These are phyloP conservation scores for Eudemis profundana DNA, from an alignment of 2,888 invertebrate genomes.

Conservation along the genomic window DNA sequence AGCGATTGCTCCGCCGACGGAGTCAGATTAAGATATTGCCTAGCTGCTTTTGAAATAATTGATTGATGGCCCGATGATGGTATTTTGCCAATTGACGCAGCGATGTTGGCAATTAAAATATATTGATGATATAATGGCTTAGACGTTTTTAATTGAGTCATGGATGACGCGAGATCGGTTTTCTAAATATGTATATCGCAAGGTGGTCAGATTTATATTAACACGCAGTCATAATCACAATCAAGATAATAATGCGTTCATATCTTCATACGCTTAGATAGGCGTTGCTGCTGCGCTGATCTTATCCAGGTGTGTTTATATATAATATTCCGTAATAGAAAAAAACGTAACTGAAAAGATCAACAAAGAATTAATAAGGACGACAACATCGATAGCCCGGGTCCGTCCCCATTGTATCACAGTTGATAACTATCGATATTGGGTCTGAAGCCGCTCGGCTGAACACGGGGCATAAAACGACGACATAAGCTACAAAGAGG, in stretches of 20 bases:
- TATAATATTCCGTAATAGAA: conserved; percentile 13
- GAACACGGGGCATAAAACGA: conserved; percentile 58
- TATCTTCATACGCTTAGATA: too few species aligned
- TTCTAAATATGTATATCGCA: conserved; percentile 14
- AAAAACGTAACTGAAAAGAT: conserved; percentile 23
- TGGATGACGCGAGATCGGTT: conserved; percentile 9
- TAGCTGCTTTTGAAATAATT: conserved; percentile 46
- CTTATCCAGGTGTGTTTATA: not conserved
- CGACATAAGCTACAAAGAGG: conserved; percentile 66
- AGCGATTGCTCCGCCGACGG: conserved; percentile 52
- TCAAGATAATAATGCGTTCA: too few species aligned
- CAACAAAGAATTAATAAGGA: conserved; percentile 41
- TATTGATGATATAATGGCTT: conserved; percentile 36
- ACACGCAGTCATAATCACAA: not conserved
- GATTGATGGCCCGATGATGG: conserved; percentile 37
- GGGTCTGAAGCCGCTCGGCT: conserved; percentile 43
- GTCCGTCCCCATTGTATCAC: conserved; percentile 39
- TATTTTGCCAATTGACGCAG: conserved; percentile 39
- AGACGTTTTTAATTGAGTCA: conserved; percentile 16
- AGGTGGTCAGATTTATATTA: not conserved
- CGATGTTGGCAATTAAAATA: conserved; percentile 40
- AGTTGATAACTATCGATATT: conserved; percentile 44
- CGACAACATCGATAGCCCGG: conserved; percentile 40
- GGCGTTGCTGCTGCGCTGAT: not conserved
- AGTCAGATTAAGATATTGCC: conserved; percentile 52